phyloP scores from a whole-genome alignment of 2,113 vertebrate species.

The Bos taurus region DNA sequence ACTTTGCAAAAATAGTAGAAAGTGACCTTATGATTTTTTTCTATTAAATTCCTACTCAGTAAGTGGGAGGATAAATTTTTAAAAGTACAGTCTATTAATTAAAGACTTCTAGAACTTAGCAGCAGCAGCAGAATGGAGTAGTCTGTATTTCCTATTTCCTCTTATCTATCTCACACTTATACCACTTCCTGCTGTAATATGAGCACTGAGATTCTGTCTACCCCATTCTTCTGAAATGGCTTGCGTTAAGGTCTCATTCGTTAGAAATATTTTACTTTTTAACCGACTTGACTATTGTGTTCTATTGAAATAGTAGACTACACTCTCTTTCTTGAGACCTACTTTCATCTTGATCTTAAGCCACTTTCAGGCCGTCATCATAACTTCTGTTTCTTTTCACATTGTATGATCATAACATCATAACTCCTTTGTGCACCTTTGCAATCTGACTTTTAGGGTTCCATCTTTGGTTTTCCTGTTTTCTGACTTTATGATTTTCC shows the following conservation, averaged over 20 bases:
- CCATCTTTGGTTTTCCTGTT: neutral
- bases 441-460: neutral
- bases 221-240: neutral
- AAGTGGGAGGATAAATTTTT: neutral
- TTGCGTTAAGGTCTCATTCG: neutral
- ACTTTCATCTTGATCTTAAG: conserved; percentile 1
- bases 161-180: neutral
- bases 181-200: neutral
- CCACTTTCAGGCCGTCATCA: neutral
- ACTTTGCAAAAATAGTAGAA: neutral
- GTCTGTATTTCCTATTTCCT: neutral
- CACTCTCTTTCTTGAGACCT: neutral
- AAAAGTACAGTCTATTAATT: neutral
- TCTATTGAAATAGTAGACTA: neutral
- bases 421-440: neutral
- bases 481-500: neutral
- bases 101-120: neutral
- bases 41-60: neutral
- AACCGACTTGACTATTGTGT: neutral
- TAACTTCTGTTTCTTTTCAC: neutral
- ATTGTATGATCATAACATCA: too few relatives aligned
- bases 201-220: neutral
- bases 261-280: neutral
- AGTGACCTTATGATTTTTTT: neutral
- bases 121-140: neutral